Base-by-base conservation (phyloP, 2,113 vertebrate species). In the Vulpes vulpes region DNA sequence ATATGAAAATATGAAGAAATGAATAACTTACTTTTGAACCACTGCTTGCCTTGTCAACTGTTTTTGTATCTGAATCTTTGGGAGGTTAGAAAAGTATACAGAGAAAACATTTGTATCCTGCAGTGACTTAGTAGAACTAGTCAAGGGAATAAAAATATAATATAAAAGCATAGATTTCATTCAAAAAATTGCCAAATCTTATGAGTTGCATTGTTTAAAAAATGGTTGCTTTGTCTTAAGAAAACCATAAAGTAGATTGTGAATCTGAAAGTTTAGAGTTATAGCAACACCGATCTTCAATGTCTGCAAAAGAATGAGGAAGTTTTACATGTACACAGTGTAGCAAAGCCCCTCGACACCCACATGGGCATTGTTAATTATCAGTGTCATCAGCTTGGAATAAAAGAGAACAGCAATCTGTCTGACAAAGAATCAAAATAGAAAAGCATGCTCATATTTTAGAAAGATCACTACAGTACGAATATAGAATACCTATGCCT, bases 231-330 rank as follows among this genome's bases (percentile, higher is more conserved):
- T 80, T 90, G 85, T 78, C 81, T 78, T 74, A 60, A 57, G 67
- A 5, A 96, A 96, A 86, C 11, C 5, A 74, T 69, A 49, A 85
- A 83, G 27, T 22, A 84, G 23, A 69, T 9, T 35, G 11, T 55
- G 71, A 85, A 51, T 89, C n/a, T 38, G 38, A 97, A 97, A 79
- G 69, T 84, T 79, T 57, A 64, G 35, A 65, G 25, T 79, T 74
- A 14, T 32, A 81, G 12, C 27, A 35, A n/a, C 25, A 35, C 16
- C 38, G 0, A 25, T 53, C 67, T 89, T n/a, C 19, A 62, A n/a
- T 20, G 17, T 35, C 43, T 82, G 22, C 27, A 53, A 84, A 85
- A 92, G 30, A 5, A 2, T 22, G 25, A 14, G 11, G 17, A 83
- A 19, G 38, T 27, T 89, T 32, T 65, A 90, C 5, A 35, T 4